Evolutionary conservation across 2,888 invertebrate genomes (phyloP).

Genomic region (Sarcophaga caerulescens): DNA sequence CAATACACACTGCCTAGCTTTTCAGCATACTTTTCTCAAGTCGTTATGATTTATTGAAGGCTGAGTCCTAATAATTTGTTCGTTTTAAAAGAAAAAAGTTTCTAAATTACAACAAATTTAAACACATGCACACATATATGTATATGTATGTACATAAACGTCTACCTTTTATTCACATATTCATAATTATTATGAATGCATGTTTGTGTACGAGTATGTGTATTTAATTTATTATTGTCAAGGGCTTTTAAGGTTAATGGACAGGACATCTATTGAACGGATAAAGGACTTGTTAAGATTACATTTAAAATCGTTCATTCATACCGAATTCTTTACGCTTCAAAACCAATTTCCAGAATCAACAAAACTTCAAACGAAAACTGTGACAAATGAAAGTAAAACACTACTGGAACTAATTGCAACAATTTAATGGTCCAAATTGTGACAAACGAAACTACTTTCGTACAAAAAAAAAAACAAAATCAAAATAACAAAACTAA

Average conservation of each 20-base stretch:
- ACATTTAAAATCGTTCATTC: slow-evolving; percentile 56
- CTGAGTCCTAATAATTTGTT: too few relatives aligned
- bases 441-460: slow-evolving; percentile 73
- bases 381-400: slow-evolving; percentile 45
- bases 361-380: slow-evolving; percentile 41
- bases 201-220: background rate
- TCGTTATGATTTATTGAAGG: too few relatives aligned
- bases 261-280: slow-evolving; percentile 45
- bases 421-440: slow-evolving; percentile 81
- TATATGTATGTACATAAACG: too few relatives aligned
- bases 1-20: too few relatives aligned
- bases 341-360: slow-evolving; percentile 44
- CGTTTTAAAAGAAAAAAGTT: too few relatives aligned
- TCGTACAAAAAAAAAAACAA: background rate
- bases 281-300: slow-evolving; percentile 55
- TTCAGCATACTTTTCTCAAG: too few relatives aligned
- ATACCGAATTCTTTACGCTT: slow-evolving; percentile 44
- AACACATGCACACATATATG: too few relatives aligned
- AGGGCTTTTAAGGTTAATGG: slow-evolving; percentile 53
- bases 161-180: too few relatives aligned
- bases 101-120: too few relatives aligned
- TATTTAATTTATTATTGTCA: slow-evolving; percentile 28
- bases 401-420: slow-evolving; percentile 61
- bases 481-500: slow-evolving; percentile 29
- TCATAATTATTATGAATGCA: background rate